These are phyloP conservation scores for Melanostigma gelatinosum DNA, from an alignment of 2,113 vertebrate species.

Conservation along the genomic window DNA sequence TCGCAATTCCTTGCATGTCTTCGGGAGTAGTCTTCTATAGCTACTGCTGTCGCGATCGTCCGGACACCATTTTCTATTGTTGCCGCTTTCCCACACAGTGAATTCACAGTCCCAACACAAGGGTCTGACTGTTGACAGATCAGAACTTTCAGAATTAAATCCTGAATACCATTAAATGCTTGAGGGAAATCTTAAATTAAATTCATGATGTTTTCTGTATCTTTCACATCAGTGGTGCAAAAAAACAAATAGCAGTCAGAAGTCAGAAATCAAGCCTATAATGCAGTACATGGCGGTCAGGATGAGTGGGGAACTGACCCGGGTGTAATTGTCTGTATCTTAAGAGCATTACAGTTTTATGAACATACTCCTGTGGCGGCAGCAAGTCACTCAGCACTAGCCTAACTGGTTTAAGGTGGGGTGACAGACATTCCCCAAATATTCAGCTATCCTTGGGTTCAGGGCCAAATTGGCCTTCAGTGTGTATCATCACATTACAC, in stretches of 20 bases:
- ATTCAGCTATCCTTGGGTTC: conserved; percentile 14
- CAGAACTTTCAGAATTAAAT: not conserved
- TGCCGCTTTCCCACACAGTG: not conserved
- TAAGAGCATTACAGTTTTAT: not conserved
- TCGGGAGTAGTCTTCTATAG: not conserved
- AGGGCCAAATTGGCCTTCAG: not conserved
- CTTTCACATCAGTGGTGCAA: not conserved
- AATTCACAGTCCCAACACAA: not conserved
- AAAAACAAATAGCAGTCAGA: not conserved
- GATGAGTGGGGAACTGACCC: not conserved
- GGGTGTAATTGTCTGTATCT: not conserved
- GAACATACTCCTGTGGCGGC: conserved; percentile 6
- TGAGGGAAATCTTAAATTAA: not conserved
- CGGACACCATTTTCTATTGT: not conserved
- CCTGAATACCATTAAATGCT: not conserved
- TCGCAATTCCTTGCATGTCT: not conserved
- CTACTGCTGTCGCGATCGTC: not conserved
- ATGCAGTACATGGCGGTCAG: not conserved
- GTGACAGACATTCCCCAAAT: not conserved
- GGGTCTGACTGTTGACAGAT: not conserved
- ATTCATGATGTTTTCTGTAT: not conserved
- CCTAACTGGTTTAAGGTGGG: conserved; percentile 9
- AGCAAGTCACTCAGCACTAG: conserved; percentile 4
- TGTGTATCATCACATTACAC: conserved; percentile 22
- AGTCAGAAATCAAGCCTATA: not conserved